phyloP scores from a whole-genome alignment of 2,113 vertebrate genomes.

The Phyllostomus hastatus region DNA sequence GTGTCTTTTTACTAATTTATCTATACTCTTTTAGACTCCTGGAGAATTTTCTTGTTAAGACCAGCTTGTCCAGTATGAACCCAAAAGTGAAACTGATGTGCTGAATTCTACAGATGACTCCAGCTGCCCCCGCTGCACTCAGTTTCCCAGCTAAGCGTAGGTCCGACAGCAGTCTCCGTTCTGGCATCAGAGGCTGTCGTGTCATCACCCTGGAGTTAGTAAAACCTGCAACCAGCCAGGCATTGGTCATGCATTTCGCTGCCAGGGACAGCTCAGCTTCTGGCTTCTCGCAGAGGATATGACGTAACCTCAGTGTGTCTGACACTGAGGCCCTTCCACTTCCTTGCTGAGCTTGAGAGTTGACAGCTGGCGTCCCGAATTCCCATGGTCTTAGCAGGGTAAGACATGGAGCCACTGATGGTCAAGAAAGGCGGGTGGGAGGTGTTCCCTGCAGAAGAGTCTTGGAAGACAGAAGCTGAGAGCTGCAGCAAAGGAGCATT shows the following conservation, averaged over 20 bases:
- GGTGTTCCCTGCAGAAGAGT: neutral
- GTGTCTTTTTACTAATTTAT: neutral
- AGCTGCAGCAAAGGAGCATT: neutral
- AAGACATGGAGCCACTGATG: neutral
- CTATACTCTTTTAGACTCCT: neutral
- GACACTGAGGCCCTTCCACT: neutral
- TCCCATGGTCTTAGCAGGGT: neutral
- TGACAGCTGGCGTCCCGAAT: neutral
- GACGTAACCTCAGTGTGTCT: neutral
- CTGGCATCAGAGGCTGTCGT: neutral
- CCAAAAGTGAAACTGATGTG: neutral
- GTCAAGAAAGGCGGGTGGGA: neutral
- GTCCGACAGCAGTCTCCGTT: neutral
- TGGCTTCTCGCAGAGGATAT: neutral
- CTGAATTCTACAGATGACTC: neutral
- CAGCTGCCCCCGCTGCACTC: neutral
- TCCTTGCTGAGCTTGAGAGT: neutral
- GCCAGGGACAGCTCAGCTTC: constrained; percentile 38
- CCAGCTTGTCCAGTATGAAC: neutral
- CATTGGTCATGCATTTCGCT: neutral
- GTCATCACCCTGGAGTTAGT: neutral
- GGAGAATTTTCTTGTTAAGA: neutral
- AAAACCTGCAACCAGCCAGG: constrained; percentile 8
- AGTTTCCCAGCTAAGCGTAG: neutral
- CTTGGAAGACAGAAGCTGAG: neutral